phyloP scores from a whole-genome alignment of 2,797 vertebrate genomes.

The Eutrigla gurnardus region DNA sequence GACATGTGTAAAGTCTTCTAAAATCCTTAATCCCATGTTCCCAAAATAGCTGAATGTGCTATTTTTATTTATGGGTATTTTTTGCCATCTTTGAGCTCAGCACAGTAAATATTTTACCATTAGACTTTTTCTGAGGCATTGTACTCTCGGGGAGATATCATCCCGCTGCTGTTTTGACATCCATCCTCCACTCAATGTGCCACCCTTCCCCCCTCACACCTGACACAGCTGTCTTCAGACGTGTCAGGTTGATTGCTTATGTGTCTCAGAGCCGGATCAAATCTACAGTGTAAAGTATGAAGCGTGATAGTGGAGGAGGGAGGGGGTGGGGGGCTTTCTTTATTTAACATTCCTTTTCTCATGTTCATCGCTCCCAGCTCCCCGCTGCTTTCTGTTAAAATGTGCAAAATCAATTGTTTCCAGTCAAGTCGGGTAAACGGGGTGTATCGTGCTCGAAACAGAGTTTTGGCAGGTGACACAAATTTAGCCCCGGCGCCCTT shows the following conservation, averaged over 20 bases:
- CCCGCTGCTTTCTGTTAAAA: constrained; percentile 55
- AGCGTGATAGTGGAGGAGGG: neutral
- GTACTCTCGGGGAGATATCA: constrained; percentile 29
- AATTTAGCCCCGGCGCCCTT: constrained; percentile 56
- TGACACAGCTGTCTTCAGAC: constrained; percentile 35
- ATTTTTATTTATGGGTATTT: neutral
- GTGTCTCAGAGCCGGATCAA: constrained; percentile 22
- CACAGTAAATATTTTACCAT: constrained; percentile 17
- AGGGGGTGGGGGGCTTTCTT: constrained; percentile 34
- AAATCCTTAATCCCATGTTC: neutral
- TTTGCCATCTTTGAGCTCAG: neutral
- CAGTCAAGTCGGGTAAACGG: constrained; percentile 65
- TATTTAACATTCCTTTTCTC: constrained; percentile 50
- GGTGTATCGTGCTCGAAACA: constrained; percentile 55
- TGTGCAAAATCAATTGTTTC: constrained; percentile 66
- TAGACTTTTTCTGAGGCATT: neutral
- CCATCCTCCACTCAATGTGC: constrained; percentile 21
- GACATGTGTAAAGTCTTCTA: neutral
- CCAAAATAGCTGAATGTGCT: neutral
- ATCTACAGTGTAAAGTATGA: constrained; percentile 35
- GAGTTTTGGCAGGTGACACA: constrained; percentile 71
- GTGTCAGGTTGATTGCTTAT: constrained; percentile 46
- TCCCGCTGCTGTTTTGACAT: constrained; percentile 53
- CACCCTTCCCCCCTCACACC: constrained; percentile 19
- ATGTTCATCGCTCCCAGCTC: constrained; percentile 38